These are phyloP conservation scores for Odontesthes bonariensis DNA, from an alignment of 2,113 vertebrate species.

Conservation along the genomic window DNA sequence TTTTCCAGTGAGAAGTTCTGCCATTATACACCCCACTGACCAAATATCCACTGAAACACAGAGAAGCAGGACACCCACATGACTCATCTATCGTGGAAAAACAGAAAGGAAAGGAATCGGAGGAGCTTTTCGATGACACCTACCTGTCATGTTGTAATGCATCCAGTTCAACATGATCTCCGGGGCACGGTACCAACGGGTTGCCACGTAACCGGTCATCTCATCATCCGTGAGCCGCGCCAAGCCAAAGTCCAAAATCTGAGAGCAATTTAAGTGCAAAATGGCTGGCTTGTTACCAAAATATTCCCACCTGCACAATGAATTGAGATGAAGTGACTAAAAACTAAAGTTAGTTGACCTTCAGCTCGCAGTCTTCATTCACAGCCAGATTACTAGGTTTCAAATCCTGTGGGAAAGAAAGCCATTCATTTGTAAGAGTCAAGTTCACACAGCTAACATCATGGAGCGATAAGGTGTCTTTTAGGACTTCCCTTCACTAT, in stretches of 20 bases:
- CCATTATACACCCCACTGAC: conserved; percentile 99
- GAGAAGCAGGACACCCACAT: neutral
- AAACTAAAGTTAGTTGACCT: conserved; percentile 81
- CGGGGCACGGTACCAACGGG: conserved; percentile 97
- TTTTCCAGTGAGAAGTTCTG: conserved; percentile 96
- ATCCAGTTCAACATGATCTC: conserved; percentile 99
- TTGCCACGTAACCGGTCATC: conserved; percentile 98
- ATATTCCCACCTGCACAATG: neutral
- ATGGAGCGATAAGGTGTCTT: conserved; percentile 14
- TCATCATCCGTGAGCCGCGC: conserved; percentile 97
- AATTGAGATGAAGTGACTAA: neutral
- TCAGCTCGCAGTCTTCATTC: conserved; percentile 98
- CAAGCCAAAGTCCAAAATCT: conserved; percentile 99
- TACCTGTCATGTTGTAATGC: conserved; percentile 99
- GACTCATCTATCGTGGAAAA: neutral
- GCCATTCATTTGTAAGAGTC: neutral
- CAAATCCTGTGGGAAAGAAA: conserved; percentile 87
- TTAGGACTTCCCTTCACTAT: conserved; percentile 26
- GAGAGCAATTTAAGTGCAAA: neutral
- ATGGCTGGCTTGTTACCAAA: neutral
- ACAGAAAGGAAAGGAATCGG: too few relatives aligned
- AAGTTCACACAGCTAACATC: neutral
- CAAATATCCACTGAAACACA: conserved; percentile 94
- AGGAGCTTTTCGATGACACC: neutral
- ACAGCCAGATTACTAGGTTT: conserved; percentile 98